Conservation (phyloP, 2,888 invertebrate genomes). For the Thecophora atra region DNA sequence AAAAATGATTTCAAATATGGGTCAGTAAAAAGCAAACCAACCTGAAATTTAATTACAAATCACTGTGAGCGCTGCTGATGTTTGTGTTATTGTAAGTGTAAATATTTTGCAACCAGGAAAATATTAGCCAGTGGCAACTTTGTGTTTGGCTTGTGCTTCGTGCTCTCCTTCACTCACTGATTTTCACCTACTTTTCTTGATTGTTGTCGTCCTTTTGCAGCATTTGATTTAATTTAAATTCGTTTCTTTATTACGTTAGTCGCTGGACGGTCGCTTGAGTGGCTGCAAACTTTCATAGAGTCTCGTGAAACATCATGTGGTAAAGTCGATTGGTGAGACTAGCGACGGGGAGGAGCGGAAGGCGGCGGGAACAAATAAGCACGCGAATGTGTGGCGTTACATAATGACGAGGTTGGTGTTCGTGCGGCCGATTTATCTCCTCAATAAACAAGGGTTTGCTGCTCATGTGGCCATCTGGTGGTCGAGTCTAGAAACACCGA, state of each 20-base stretch:
- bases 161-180: background rate
- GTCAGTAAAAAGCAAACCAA: slow-evolving; percentile 14
- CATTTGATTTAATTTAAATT: slow-evolving; percentile 29
- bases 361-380: background rate
- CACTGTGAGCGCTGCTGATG: background rate
- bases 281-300: background rate
- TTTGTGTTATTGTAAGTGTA: slow-evolving; percentile 30
- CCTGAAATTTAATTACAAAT: slow-evolving; percentile 20
- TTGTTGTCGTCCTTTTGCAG: slow-evolving; percentile 1
- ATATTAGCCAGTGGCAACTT: slow-evolving; percentile 20
- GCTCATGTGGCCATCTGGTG: slow-evolving; percentile 16
- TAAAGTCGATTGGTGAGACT: too few relatives aligned
- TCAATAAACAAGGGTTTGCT: background rate
- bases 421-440: slow-evolving; percentile 9
- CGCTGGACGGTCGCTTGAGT: background rate
- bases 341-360: background rate
- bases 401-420: background rate
- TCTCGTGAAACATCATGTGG: too few relatives aligned
- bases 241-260: slow-evolving; percentile 19
- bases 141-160: background rate
- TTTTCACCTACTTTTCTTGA: background rate
- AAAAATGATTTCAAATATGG: slow-evolving; percentile 18
- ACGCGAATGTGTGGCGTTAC: slow-evolving; percentile 13
- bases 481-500: background rate
- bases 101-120: slow-evolving; percentile 21